Evolutionary conservation across 2,888 invertebrate genomes (phyloP).

Genomic region (Drosophila yooni): DNA sequence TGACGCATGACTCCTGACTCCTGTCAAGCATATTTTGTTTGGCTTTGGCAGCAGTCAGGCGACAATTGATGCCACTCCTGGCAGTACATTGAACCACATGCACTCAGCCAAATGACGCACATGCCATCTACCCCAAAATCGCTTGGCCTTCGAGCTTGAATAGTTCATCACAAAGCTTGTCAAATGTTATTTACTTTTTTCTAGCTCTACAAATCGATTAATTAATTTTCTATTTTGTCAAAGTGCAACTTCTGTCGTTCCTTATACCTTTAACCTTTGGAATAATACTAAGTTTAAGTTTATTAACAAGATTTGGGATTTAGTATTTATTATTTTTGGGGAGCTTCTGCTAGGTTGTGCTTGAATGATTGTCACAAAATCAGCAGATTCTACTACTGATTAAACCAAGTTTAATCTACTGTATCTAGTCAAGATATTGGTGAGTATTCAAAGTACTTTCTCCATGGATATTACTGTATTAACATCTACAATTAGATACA

Average conservation of each 20-base stretch:
- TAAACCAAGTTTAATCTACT: too few species aligned
- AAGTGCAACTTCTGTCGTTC: not conserved
- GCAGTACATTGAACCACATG: slow-evolving; percentile 56
- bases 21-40: slow-evolving; percentile 46
- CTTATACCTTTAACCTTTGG: not conserved
- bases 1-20: not conserved
- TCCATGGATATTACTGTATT: not conserved
- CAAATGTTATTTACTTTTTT: not conserved
- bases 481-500: not conserved
- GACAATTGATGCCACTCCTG: slow-evolving; percentile 7
- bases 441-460: not conserved
- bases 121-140: slow-evolving; percentile 29
- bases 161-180: slow-evolving; percentile 3
- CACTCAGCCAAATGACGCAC: slow-evolving; percentile 64
- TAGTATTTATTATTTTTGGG: too few species aligned
- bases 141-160: slow-evolving; percentile 9
- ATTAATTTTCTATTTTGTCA: not conserved
- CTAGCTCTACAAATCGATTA: slow-evolving; percentile 13
- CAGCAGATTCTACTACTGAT: too few species aligned
- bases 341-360: too few species aligned
- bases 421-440: not conserved
- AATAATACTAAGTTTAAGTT: not conserved
- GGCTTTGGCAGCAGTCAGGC: slow-evolving; percentile 49
- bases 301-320: too few species aligned
- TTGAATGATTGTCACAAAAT: too few species aligned